Evolutionary conservation across 2,888 invertebrate genomes (phyloP).

Genomic region (Ennomos erosarius): DNA sequence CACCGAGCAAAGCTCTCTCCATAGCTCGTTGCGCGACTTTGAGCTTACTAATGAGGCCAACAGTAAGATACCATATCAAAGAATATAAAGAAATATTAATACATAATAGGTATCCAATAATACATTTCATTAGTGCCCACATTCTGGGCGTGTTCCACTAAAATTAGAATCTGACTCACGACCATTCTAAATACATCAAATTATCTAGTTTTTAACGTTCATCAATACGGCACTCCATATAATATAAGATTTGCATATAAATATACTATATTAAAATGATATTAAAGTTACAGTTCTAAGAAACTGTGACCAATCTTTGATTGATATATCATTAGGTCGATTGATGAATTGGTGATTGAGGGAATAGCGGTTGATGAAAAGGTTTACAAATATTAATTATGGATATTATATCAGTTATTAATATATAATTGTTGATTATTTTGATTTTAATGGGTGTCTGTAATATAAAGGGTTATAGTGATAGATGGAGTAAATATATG

Average conservation of each 20-base stretch:
- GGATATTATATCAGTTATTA: constrained; percentile 23
- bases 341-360: constrained; percentile 15
- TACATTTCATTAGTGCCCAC: not conserved
- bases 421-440: constrained; percentile 9
- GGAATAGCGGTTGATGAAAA: constrained; percentile 27
- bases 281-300: constrained; percentile 32
- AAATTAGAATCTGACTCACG: constrained; percentile 17
- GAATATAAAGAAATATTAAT: too few species aligned
- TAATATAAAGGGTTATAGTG: constrained; percentile 5
- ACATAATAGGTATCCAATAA: not conserved
- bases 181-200: constrained; percentile 30
- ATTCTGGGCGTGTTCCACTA: constrained; percentile 4
- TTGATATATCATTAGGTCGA: constrained; percentile 36
- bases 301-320: constrained; percentile 44
- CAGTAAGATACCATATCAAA: too few species aligned
- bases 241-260: constrained; percentile 25
- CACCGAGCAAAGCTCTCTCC: too few species aligned
- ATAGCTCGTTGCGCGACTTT: too few species aligned
- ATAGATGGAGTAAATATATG: not conserved
- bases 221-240: constrained; percentile 24
- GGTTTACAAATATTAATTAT: constrained; percentile 38
- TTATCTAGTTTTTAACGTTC: constrained; percentile 28
- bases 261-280: constrained; percentile 28
- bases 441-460: constrained; percentile 6
- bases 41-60: too few species aligned